These are phyloP conservation scores for Cladopsammia gracilis DNA, from an alignment of 64 coral and sea anemone species.

Conservation along the genomic window DNA sequence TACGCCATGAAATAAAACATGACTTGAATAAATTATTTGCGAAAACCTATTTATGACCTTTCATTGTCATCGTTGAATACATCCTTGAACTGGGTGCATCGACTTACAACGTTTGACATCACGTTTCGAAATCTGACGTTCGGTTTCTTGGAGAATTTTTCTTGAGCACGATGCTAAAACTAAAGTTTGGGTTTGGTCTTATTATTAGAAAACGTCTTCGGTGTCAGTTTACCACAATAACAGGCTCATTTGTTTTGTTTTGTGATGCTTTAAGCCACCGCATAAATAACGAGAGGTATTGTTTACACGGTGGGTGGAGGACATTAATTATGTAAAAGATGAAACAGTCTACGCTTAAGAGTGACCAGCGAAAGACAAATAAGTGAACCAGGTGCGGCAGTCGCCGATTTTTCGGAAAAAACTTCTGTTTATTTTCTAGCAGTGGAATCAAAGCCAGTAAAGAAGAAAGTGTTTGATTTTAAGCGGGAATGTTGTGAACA, in stretches of 20 bases:
- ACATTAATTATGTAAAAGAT: slow-evolving; percentile 28
- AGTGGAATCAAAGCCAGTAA: neutral
- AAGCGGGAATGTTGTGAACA: no score
- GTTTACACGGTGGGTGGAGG: neutral
- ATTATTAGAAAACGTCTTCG: neutral
- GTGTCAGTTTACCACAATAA: slow-evolving; percentile 13
- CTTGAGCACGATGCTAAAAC: no score
- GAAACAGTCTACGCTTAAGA: neutral
- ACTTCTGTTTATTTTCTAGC: neutral
- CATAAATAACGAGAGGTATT: slow-evolving; percentile 27
- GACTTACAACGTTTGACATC: neutral
- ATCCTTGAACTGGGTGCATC: neutral
- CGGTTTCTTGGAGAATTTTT: neutral
- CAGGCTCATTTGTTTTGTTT: slow-evolving; percentile 14
- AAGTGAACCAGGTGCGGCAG: slow-evolving; percentile 14
- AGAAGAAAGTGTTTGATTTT: no score
- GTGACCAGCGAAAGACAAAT: neutral
- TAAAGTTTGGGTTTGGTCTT: neutral
- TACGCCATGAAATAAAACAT: slow-evolving; percentile 18
- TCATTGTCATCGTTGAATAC: neutral
- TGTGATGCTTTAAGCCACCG: neutral
- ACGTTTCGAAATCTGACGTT: neutral
- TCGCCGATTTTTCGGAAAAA: neutral
- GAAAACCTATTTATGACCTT: neutral
- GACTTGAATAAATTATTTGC: slow-evolving; percentile 9